Conservation (phyloP, 2,797 vertebrate species). For the Gadopsis bispinosus region DNA sequence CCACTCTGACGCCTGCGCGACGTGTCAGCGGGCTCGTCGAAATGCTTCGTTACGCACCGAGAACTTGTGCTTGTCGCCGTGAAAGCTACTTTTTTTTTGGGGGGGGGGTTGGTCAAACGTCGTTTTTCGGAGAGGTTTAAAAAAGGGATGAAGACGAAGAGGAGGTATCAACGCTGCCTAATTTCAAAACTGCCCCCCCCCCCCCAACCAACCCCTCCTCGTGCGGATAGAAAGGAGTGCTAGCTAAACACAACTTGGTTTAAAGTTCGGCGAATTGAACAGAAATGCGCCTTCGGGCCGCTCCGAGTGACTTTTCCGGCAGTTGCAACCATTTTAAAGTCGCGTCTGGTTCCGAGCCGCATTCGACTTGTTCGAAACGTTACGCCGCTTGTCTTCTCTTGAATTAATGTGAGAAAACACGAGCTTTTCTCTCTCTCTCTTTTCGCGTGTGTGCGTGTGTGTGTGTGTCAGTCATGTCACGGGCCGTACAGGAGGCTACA, state of each 20-base stretch:
- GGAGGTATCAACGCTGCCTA: slow-evolving; percentile 13
- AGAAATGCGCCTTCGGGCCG: slow-evolving; percentile 29
- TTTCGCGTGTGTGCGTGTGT: too few relatives aligned
- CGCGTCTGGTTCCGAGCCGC: neutral
- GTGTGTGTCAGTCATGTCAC: slow-evolving; percentile 76
- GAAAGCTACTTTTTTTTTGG: slow-evolving; percentile 57
- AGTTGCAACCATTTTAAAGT: slow-evolving; percentile 70
- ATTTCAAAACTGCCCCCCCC: slow-evolving; percentile 12
- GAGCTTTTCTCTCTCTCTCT: slow-evolving; percentile 49
- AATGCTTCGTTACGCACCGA: slow-evolving; percentile 64
- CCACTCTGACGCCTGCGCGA: slow-evolving; percentile 70
- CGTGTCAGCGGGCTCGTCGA: slow-evolving; percentile 54
- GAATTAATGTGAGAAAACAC: slow-evolving; percentile 11
- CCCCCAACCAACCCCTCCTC: too few relatives aligned
- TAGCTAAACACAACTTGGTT: slow-evolving; percentile 56
- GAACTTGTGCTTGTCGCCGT: slow-evolving; percentile 60
- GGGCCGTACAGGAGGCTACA: slow-evolving; percentile 42
- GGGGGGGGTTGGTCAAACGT: slow-evolving; percentile 13
- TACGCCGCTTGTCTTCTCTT: slow-evolving; percentile 5
- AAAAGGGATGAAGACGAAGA: slow-evolving; percentile 11
- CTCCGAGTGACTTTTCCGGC: slow-evolving; percentile 70
- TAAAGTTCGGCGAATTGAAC: slow-evolving; percentile 66
- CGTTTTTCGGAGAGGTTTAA: slow-evolving; percentile 9
- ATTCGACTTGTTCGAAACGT: slow-evolving; percentile 45
- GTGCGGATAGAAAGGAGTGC: slow-evolving; percentile 20